Evolutionary conservation across 1,140 invertebrate genomes (phyloP), one percentile per base, ranked within the genome.

Genomic region (Calephelis nemesis): DNA sequence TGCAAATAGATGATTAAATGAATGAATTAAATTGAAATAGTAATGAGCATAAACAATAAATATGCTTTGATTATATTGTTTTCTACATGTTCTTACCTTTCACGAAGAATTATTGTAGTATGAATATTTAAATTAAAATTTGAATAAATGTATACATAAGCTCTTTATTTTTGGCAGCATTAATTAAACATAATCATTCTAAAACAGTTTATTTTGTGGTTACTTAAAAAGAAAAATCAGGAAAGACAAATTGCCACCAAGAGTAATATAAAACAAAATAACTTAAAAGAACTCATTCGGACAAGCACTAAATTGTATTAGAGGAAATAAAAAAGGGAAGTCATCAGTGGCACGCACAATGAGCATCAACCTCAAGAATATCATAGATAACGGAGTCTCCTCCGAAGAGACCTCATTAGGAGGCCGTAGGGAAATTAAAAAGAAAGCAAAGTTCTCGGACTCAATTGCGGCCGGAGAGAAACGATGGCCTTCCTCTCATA

Each of bases 351-450:
- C 89, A 91, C 89, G 89, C 89, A 91, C 89, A 91, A 91, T 91
- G 87, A 91, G 88, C 88, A 91, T 91, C 89, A 91, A 90, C 89
- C 89, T 88, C 89, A 89, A 89, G 87, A 91, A 91, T 91, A 91
- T 90, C 88, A 91, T 91, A 91, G 89, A 91, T 91, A 91, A 91
- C 88, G 76, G 74, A 75, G 77, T 76, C 79, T 77, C 85, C 87
- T 79, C 78, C 76, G 83, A 80, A 52, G 74, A 73, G 89, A 90
- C 81, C 87, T 91, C 89, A 91, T 91, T 91, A 91, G 89, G 85
- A 84, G 88, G 79, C 92, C 90, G 84, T 86, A 88, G 92, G 92
- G 90, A 92, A 92, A 92, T 92, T 92, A 92, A 90, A 92, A 92
- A 91, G 88, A 90, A 91, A 92, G 84, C 87, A 89, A 54, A 92